Evolutionary conservation across 2,888 invertebrate species (phyloP).

Genomic region (Volucella inflata): DNA sequence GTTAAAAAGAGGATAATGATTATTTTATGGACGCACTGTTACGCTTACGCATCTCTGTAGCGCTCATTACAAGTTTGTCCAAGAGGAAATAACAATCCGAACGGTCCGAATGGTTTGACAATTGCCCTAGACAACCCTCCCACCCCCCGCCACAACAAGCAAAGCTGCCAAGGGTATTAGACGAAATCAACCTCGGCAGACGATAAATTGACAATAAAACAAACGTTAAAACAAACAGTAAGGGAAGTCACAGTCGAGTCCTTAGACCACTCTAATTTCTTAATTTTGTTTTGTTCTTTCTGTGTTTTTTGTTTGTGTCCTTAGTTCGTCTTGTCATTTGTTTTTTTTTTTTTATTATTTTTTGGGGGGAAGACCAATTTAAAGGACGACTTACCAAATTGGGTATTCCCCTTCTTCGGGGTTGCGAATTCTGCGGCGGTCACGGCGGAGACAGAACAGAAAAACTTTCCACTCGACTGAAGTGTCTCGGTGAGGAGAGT

Average conservation of each 20-base stretch:
- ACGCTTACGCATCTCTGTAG: slow-evolving; percentile 66
- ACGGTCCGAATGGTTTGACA: slow-evolving; percentile 29
- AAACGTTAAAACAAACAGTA: slow-evolving; percentile 68
- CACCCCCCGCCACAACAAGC: slow-evolving; percentile 22
- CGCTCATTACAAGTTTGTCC: slow-evolving; percentile 62
- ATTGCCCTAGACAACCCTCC: neutral
- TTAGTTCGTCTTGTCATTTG: neutral
- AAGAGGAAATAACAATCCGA: slow-evolving; percentile 41
- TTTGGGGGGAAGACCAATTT: slow-evolving; percentile 28
- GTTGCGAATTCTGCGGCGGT: slow-evolving; percentile 49
- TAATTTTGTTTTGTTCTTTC: slow-evolving; percentile 18
- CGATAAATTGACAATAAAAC: slow-evolving; percentile 75
- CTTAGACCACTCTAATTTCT: slow-evolving; percentile 70
- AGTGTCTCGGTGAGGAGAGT: slow-evolving; percentile 48
- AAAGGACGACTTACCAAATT: slow-evolving; percentile 20
- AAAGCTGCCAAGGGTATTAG: too few species aligned
- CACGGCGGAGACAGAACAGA: slow-evolving; percentile 4
- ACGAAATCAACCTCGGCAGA: slow-evolving; percentile 63
- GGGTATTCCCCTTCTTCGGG: slow-evolving; percentile 18
- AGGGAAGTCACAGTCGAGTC: slow-evolving; percentile 45
- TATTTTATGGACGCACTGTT: slow-evolving; percentile 73
- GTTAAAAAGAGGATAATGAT: slow-evolving; percentile 72
- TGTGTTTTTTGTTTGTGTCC: slow-evolving; percentile 3
- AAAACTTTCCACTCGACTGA: slow-evolving; percentile 39
- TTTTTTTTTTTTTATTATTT: neutral